Evolutionary conservation across 2,888 invertebrate genomes (phyloP), one percentile per base, ranked within the genome.

Genomic region (Ormyrus labotus): DNA sequence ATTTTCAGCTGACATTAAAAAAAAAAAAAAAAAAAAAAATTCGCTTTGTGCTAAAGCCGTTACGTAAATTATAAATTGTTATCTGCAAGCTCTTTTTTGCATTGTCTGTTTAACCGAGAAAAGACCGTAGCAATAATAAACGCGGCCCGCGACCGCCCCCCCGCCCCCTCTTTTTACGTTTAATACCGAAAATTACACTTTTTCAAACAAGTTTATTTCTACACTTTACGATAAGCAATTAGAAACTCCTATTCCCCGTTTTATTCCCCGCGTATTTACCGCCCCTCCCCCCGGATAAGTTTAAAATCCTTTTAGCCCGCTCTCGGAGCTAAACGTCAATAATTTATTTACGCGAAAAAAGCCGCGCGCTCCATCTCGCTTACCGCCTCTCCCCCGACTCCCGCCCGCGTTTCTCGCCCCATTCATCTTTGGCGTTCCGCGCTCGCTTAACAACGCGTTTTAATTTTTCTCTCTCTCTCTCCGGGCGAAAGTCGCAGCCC

Each of bases 391-490:
- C 4, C 5, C 13, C 65, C 57, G 19, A 34, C 51, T n/a, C 13
- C 45, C 60, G 9, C 11, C 19, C 69, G 34, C 48, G n/a, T 4
- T n/a, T 53, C 8, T 53, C 34, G n/a, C 13, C 34, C 61, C 34
- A 4, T 74, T 19, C 19, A 8, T 50, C 11, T 51, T 7, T 51
- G 0, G 9, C 53, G 0, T 34, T 9, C 34, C 34, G 9, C 10
- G 6, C 11, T 3, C 55, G 11, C 55, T 19, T 73, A 73, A 77
- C 69, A 71, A 77, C 73, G 63, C 72, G 63, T n/a, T 81, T 77
- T 81, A 81, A 78, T 81, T 81, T 81, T 72, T 13, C 13, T 13
- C 13, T 13, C 13, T 13, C 13, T 81, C 34, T 69, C 77, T 81
- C 63, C 5, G 10, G 48, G 65, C 34, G 71, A 76, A 75, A 58